Evolutionary conservation across 2,113 vertebrate genomes (phyloP).

Genomic region (Pardalotus punctatus): DNA sequence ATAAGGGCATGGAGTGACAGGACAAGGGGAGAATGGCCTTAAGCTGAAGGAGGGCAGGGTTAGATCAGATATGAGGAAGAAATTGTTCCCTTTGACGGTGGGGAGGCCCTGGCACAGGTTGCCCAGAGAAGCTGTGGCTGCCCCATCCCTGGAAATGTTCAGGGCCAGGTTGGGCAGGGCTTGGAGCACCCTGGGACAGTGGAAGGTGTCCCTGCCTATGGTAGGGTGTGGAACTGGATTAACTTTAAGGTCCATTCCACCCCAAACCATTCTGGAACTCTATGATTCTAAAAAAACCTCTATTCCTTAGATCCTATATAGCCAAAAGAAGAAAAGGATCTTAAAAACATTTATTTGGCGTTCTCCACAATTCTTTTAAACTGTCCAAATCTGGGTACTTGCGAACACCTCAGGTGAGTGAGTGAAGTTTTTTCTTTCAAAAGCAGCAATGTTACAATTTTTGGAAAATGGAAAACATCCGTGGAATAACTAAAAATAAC

Average conservation of each 20-base stretch:
- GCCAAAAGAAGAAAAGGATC: background rate
- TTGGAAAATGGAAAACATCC: background rate
- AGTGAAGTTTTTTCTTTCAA: background rate
- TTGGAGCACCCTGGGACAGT: background rate
- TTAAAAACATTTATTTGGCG: background rate
- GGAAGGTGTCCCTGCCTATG: background rate
- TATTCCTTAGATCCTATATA: background rate
- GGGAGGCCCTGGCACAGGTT: fast-evolving
- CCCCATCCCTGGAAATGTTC: background rate
- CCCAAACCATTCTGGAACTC: background rate
- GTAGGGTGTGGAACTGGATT: background rate
- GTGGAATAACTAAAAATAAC: background rate
- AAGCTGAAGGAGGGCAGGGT: background rate
- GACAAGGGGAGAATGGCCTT: background rate
- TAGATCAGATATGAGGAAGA: background rate
- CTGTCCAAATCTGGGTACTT: background rate
- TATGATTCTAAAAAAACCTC: background rate
- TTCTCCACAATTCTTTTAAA: background rate
- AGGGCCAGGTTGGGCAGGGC: fast-evolving
- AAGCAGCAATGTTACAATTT: background rate
- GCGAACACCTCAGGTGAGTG: background rate
- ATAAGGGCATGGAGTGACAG: background rate
- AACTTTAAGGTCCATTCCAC: background rate
- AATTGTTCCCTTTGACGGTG: background rate
- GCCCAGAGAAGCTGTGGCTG: background rate